Base-by-base conservation (phyloP, 1,140 invertebrate genomes). In the Odontomachus brunneus region DNA sequence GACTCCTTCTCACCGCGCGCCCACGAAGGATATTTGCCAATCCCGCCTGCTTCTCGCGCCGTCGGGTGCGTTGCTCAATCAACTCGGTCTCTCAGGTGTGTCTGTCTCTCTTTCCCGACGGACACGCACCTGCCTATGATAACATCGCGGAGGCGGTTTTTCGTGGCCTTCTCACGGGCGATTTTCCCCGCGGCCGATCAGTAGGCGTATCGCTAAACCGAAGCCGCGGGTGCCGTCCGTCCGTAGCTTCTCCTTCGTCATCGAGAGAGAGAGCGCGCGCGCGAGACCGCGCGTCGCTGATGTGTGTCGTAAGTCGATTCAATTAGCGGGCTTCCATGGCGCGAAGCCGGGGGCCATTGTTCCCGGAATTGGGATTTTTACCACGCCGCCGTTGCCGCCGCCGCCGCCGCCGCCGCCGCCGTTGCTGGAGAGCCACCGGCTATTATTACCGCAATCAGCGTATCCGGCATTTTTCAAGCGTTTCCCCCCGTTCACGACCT, bases 291-390 rank as follows among this genome's bases (percentile, higher is more conserved):
- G 67, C 22, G 33, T 44, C 60, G 22, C 29, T 26, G 11, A 26
- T 51, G 51, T 84, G 84, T 91, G 91, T 91, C 85, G 89, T 89
- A 91, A 92, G 91, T 88, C 88, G 89, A 92, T 93, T 93, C 93
- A 93, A 93, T 93, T 93, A 93, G 90, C 92, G 91, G 89, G 85
- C 91, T 91, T 93, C 91, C 89, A 90, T 86, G 87, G 87, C 83
- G 88, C 89, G 74, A 89, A 88, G 88, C 86, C 88, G 89, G 84
- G 86, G 87, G 86, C 90, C 89, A 93, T 93, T 93, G 92, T 93
- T 93, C 89, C 88, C 86, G 88, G 91, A 92, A 93, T 91, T 92
- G 90, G 91, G 92, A 92, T 92, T 91, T 92, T 92, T 91, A 90
- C 90, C 90, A 89, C 89, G 87, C 82, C 89, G 60, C 74, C 89